These are phyloP conservation scores for Mystacides longicornis DNA, from an alignment of 2,888 invertebrate species.

Conservation along the genomic window DNA sequence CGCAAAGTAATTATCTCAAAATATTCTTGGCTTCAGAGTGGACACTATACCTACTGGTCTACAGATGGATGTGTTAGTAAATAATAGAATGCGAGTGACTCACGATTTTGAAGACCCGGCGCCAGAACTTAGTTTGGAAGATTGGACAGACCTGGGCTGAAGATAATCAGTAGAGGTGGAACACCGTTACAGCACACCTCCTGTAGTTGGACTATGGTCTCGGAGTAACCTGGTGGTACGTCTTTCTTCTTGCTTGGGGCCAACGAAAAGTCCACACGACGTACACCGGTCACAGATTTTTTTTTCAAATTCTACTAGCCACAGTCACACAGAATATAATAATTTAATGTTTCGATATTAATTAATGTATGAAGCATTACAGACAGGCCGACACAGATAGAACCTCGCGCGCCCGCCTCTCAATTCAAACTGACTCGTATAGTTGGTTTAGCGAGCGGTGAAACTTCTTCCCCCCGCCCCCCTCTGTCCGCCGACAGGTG, in stretches of 20 bases:
- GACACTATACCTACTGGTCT: too few relatives aligned
- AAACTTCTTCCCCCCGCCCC: slow-evolving; percentile 5
- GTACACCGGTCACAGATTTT: slow-evolving; percentile 47
- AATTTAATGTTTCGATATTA: slow-evolving; percentile 1
- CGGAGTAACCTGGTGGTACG: neutral
- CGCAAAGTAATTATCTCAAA: too few relatives aligned
- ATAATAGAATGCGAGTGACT: neutral
- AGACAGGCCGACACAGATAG: slow-evolving; percentile 30
- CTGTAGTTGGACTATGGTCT: neutral
- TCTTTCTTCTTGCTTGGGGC: neutral
- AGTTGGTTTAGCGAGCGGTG: slow-evolving; percentile 8
- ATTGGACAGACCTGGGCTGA: neutral
- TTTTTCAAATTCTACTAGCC: slow-evolving; percentile 45
- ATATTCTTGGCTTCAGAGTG: too few relatives aligned
- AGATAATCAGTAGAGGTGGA: neutral
- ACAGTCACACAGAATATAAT: slow-evolving; percentile 28
- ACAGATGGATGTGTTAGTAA: too few relatives aligned
- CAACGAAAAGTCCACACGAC: slow-evolving; percentile 29
- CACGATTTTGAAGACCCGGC: neutral
- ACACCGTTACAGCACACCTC: slow-evolving; percentile 4
- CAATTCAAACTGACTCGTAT: slow-evolving; percentile 38
- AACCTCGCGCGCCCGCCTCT: slow-evolving; percentile 40
- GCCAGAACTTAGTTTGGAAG: neutral
- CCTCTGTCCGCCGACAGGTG: slow-evolving; percentile 35
- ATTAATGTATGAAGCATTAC: slow-evolving; percentile 29